Evolutionary conservation across 2,797 vertebrate genomes (phyloP), one percentile per base, ranked within the genome.

Genomic region (Myioborus miniatus): DNA sequence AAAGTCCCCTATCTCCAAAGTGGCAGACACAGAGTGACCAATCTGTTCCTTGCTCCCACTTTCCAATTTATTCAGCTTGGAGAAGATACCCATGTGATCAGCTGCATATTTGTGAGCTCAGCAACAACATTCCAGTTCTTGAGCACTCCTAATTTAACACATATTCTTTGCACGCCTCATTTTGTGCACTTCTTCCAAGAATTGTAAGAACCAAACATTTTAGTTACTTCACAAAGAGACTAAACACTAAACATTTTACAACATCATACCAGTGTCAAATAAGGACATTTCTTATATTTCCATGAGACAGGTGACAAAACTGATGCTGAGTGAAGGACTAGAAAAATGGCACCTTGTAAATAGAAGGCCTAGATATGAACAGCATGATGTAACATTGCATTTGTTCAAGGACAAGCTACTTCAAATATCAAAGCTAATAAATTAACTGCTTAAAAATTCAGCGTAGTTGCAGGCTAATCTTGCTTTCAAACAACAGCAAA

Each of bases 391-490:
- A 93, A 93, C 36, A 41, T 2, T 79, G 65, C 52, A 72, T 49
- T 78, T 65, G 59, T 52, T 93, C 87, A 93, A 95, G 89, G 93
- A 64, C 93, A 94, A 77, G 23, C 64, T 85, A 71, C 72, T 94
- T 89, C 90, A 83, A 89, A 91, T 43, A 50, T 43, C 49, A 58
- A 79, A 81, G 59, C 24, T 62, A 83, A 87, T 52, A 50, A 90
- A 78, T 67, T 72, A 79, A 12, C 87, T 83, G 50, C 79, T 91
- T 72, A 50, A 93, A 92, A 78, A 87, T 59, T 83, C 91, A 67
- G 34, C 0, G 3, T 63, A 39, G 41, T 63, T 84, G 47, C 74
- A 63, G 19, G 49, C 6, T 11, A 81, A 52, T 68, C 47, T 46
- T 60, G 47, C 76, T 79, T 76, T 88, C 82, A 96, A 93, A 89